Conservation (phyloP, 2,113 vertebrate genomes). For the Microtus pennsylvanicus region DNA sequence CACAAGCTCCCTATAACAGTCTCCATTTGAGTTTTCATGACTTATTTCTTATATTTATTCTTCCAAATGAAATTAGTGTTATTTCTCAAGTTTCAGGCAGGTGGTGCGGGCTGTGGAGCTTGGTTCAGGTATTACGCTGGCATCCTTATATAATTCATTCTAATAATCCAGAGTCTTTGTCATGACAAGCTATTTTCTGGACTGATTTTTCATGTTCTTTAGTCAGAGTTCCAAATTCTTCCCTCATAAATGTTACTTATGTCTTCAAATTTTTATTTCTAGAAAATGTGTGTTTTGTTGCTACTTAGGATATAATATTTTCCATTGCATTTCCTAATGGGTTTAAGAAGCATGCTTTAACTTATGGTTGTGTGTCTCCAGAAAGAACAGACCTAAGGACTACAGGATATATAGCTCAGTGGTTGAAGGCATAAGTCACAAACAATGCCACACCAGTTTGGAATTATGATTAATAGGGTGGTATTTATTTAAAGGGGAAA, state of each 20-base stretch:
- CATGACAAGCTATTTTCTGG: too few relatives aligned
- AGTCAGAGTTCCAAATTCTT: neutral
- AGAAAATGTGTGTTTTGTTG: neutral
- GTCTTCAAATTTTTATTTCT: neutral
- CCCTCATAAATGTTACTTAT: neutral
- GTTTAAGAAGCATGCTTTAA: neutral
- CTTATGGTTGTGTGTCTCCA: neutral
- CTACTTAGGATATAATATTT: neutral
- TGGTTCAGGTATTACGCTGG: neutral
- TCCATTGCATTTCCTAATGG: neutral
- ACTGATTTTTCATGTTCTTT: neutral
- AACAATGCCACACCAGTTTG: too few relatives aligned
- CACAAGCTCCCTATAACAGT: neutral
- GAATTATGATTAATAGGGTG: too few relatives aligned
- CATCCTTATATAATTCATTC: neutral
- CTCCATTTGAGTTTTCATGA: neutral
- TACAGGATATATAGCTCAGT: neutral
- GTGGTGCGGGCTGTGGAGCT: too few relatives aligned
- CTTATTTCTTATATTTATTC: neutral
- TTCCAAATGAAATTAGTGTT: neutral
- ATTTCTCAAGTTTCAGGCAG: neutral
- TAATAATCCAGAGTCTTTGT: neutral
- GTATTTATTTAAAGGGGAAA: too few relatives aligned
- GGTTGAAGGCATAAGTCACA: too few relatives aligned
- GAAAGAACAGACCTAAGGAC: neutral